Conservation (phyloP, 2,797 vertebrate species). For the Crax fasciolata region DNA sequence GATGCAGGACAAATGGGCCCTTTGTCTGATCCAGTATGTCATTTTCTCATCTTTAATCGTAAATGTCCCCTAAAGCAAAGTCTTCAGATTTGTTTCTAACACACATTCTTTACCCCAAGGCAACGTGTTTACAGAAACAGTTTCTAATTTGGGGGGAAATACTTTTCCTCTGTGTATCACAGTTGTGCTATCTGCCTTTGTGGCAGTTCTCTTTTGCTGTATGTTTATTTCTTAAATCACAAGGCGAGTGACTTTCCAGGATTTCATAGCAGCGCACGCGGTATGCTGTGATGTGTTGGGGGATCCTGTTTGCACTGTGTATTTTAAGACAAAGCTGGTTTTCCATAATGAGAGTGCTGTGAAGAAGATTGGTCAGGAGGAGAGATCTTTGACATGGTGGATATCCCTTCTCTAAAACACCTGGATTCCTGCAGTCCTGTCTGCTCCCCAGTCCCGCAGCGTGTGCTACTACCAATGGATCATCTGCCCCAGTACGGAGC, state of each 20-base stretch:
- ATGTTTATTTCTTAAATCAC: not conserved
- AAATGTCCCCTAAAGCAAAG: not conserved
- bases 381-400: not conserved
- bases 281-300: not conserved
- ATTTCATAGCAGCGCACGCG: not conserved
- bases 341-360: not conserved
- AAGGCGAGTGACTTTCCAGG: fast-evolving
- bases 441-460: not conserved
- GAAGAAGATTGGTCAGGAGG: not conserved
- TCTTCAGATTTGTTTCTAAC: not conserved
- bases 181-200: not conserved
- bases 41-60: not conserved
- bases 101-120: not conserved
- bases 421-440: not conserved
- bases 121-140: not conserved
- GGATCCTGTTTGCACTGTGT: not conserved
- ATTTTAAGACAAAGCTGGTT: not conserved
- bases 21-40: not conserved
- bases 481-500: not conserved
- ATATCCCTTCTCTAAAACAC: not conserved
- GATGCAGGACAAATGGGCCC: not conserved
- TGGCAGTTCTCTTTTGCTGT: not conserved
- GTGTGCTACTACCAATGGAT: not conserved
- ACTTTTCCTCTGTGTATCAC: not conserved
- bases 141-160: not conserved